Base-by-base conservation (phyloP, 2,888 invertebrate genomes). In the Phaedon cochleariae region DNA sequence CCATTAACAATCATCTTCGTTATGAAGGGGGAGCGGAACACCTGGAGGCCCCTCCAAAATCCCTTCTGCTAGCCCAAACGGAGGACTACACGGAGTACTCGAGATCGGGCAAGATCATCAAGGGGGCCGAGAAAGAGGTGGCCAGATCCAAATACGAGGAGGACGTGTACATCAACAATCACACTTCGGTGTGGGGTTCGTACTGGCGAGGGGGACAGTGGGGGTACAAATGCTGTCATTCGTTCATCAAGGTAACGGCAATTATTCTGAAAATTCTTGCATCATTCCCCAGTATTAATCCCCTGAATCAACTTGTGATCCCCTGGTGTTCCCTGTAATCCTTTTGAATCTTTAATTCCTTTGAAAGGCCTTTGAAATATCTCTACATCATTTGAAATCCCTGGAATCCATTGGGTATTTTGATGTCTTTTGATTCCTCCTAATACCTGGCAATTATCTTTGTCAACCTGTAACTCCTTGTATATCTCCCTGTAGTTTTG, bases 161-260 rank as follows among this genome's bases (percentile, higher is more conserved):
- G 83, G 98, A 99, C 82, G 89, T 94, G 17, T 88, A 90, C 72
- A 90, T 92, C 6, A 95, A 95, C 81, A 99, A 99, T 83, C 99
- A 99, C 83, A 94, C 92, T 0, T 89, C 92, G 0, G 93, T 98
- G 5, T 99, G 95, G 94, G 99, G 99, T 2, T 98, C 98, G 0
- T 97, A 87, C 82, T 99, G 98, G 98, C 88, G 88, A 74, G 90
- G 90, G 57, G 97, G 96, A 0, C 87, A 89, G 67, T 99, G 99
- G 99, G 99, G 98, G 0, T 99, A 91, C 84, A 92, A 93, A 79
- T 99, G 99, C 79, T 99, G 99, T 83, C 92, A 96, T 80, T 95
- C 96, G 0, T 91, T 92, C 69, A 89, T 98, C 7, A 92, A 92
- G 86, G 89, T 89, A 81, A 59, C 66, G 63, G 48, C 46, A 15